Evolutionary conservation across 2,888 invertebrate genomes (phyloP).

Genomic region (Trichopoda pennipes): DNA sequence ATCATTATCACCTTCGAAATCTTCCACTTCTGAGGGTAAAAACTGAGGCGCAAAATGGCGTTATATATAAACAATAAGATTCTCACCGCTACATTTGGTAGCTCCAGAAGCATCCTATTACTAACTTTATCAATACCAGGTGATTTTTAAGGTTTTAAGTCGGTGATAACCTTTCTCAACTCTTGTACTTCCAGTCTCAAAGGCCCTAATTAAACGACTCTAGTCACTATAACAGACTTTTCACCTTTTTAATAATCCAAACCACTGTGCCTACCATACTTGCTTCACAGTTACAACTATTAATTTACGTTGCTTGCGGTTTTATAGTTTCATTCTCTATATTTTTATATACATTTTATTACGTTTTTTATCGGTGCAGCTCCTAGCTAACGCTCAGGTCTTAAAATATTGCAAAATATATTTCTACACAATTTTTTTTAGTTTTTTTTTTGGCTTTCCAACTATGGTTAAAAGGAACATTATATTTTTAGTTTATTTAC

Average conservation of each 20-base stretch:
- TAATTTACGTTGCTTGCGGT: conserved; percentile 78
- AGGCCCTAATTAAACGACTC: too few species aligned
- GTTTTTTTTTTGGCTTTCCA: conserved; percentile 6
- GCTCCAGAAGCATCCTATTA: too few species aligned
- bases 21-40: too few species aligned
- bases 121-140: too few species aligned
- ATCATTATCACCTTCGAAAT: too few species aligned
- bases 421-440: conserved; percentile 24
- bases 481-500: conserved; percentile 66
- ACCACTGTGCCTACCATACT: conserved; percentile 8
- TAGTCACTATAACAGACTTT: background rate
- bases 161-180: too few species aligned
- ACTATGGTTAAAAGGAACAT: conserved; percentile 57
- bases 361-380: conserved; percentile 70
- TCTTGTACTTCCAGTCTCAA: too few species aligned
- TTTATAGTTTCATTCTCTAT: conserved; percentile 71
- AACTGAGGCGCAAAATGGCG: too few species aligned
- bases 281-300: conserved; percentile 70
- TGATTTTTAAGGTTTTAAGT: too few species aligned
- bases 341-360: conserved; percentile 71
- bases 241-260: background rate
- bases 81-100: too few species aligned
- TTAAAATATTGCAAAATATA: conserved; percentile 72
- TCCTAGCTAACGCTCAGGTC: conserved; percentile 68
- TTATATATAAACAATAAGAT: too few species aligned